A percentile compares a stretch with the other conserved stretches of the same genome.
phyloP scores from a whole-genome alignment of 1,140 invertebrate genomes.

The Magallana ariakensis region DNA sequence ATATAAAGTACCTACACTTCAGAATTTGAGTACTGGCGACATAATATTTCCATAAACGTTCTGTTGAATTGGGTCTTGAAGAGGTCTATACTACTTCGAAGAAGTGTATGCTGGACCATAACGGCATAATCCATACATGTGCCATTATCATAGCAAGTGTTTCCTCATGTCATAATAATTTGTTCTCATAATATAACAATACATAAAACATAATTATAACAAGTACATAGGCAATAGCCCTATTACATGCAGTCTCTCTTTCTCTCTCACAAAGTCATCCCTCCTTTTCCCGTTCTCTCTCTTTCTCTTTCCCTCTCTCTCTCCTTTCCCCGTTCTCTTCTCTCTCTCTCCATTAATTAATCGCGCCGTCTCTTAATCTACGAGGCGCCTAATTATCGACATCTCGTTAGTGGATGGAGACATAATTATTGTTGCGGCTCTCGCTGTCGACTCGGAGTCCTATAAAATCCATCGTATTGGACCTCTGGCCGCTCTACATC shows the following conservation, averaged over 20 bases:
- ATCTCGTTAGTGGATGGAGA: conserved; percentile 5
- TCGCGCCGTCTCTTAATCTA: neutral
- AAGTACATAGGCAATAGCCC: too few relatives aligned
- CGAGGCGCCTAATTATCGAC: conserved; percentile 14
- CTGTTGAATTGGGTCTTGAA: neutral
- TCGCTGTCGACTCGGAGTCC: neutral
- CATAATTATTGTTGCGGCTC: conserved; percentile 19
- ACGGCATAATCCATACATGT: neutral
- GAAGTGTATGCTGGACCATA: neutral
- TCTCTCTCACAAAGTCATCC: too few relatives aligned
- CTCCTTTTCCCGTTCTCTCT: too few relatives aligned
- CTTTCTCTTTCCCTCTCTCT: neutral
- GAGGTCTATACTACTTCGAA: neutral
- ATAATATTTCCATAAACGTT: neutral
- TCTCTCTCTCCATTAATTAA: conserved; percentile 13
- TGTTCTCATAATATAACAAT: too few relatives aligned
- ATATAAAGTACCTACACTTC: neutral
- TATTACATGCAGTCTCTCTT: too few relatives aligned
- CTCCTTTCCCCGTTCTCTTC: neutral
- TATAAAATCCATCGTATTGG: conserved; percentile 21
- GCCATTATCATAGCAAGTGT: too few relatives aligned
- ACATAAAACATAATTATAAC: too few relatives aligned
- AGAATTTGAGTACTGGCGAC: neutral
- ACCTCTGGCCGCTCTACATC: conserved; percentile 6
- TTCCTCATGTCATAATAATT: too few relatives aligned